Percentiles rank a stretch among this genome's conserved stretches.
Evolutionary conservation across 2,113 vertebrate genomes (phyloP).

Genomic region (Columba livia): DNA sequence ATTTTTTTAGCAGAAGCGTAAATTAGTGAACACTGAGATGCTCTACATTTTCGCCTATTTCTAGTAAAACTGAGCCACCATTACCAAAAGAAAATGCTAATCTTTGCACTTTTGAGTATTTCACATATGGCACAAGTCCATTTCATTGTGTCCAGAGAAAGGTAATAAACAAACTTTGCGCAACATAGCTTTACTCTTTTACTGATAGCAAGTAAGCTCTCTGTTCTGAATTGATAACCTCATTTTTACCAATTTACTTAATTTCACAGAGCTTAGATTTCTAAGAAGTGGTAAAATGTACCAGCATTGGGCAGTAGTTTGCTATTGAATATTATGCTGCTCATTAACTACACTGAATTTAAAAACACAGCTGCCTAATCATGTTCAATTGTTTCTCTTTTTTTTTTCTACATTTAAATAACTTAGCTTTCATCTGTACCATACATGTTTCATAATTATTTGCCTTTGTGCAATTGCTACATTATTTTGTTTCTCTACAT

Average conservation of each 20-base stretch:
- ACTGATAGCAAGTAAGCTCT: background rate
- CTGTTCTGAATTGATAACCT: background rate
- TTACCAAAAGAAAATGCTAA: background rate
- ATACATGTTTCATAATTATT: constrained; percentile 35
- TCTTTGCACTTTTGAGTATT: background rate
- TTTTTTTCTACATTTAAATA: background rate
- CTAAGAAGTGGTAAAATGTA: background rate
- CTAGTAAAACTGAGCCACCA: background rate
- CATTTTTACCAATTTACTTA: background rate
- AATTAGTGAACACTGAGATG: background rate
- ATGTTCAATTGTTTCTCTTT: background rate
- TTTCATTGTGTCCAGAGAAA: background rate
- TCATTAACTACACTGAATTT: background rate
- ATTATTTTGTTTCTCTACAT: background rate
- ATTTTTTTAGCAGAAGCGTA: background rate
- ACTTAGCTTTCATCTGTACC: background rate
- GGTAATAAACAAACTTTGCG: background rate
- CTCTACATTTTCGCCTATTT: background rate
- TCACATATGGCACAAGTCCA: background rate
- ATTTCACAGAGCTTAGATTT: constrained; percentile 27
- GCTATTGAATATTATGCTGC: background rate
- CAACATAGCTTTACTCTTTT: background rate
- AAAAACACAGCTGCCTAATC: background rate
- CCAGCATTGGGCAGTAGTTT: background rate
- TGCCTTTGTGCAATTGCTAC: background rate